Evolutionary conservation across 2,888 invertebrate species (phyloP), one percentile per base, ranked within the genome.

Genomic region (Agriopis marginaria): DNA sequence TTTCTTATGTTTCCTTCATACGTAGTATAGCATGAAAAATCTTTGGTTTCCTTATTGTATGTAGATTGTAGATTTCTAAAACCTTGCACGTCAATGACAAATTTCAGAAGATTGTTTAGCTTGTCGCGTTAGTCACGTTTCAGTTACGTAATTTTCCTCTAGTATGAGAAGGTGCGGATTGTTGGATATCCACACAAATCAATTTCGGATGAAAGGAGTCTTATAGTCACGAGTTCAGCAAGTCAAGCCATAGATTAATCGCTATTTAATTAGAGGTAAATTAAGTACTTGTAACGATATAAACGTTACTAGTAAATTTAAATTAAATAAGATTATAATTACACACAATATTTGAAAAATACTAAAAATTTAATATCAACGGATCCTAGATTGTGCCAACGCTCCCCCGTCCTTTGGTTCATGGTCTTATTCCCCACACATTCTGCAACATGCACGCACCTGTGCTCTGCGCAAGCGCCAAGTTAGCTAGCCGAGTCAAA

Each of bases 91-190:
- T 62, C 62, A 62, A 6, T 32, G 32, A 12, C 62, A 53, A n/a
- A 62, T 23, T 53, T 53, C n/a, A 51, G n/a, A 45, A 42, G 53
- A 62, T 62, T 62, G 62, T 51, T 61, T 40, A 12, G 23, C 42
- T 32, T 17, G 56, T 58, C 58, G 42, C 69, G 62, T 66, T 65
- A 64, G 62, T 53, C 62, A 62, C 62, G 62, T 62, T 51, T 53
- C 14, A 2, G 32, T 62, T 62, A 45, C 53, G 62, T 51, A 53
- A 62, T 44, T 17, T n/a, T 17, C 10, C 11, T 17, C 40, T 11
- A 44, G 53, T 45, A 44, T 32, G 32, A 32, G 32, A 32, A 32
- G 42, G 53, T 50, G 17, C 17, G 11, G 8, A 11, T 53, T 23
- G 0, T 45, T 45, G 40, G 14, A 62, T 53, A 45, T 44, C 7